Base-by-base conservation (phyloP, 1,140 invertebrate genomes). In the Gonatopus flavifemur region DNA sequence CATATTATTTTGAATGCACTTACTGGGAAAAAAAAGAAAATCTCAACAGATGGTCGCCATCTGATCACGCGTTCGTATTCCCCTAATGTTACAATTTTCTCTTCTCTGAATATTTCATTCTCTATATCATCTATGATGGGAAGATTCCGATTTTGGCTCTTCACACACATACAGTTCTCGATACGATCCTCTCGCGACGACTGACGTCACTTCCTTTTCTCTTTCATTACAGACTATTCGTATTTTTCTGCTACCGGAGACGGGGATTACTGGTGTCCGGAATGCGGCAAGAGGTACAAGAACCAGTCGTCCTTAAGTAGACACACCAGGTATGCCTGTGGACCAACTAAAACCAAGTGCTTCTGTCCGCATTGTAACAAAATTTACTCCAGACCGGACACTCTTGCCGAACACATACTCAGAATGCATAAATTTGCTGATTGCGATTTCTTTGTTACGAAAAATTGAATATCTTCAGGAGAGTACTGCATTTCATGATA, bases 241-340 rank as follows among this genome's bases (percentile, higher is more conserved):
- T 35, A 48, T 45, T 49, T 61, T 37, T n/a, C 50, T 42, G 37
- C 55, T 13, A 40, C 41, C 47, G 52, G 58, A 41, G 52, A 51
- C 35, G 66, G 35, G 22, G 44, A 52, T 28, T 38, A 61, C 49
- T 42, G 46, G 37, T 75, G 70, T 35, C 41, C 35, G 35, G 51
- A 59, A 37, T 72, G 70, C 44, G 64, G 63, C n/a, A 74, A 67
- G 43, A 42, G 53, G 22, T 73, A 68, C 54, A 71, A 68, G 52
- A 67, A 65, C 53, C 50, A 53, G 38, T 69, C 62, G 0, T 69
- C 64, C 12, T 55, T 74, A 47, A 62, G 41, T 45, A 62, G 64
- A 16, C 72, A 80, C 52, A 49, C 57, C 38, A 67, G 66, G 10
- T 77, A 77, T 43, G 72, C 68, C 41, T 80, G 79, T 44, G 74